A percentile compares a stretch with the other conserved stretches of the same genome.
These are phyloP conservation scores for Drosophila engyochracea DNA, from an alignment of 2,888 invertebrate species.

Conservation along the genomic window DNA sequence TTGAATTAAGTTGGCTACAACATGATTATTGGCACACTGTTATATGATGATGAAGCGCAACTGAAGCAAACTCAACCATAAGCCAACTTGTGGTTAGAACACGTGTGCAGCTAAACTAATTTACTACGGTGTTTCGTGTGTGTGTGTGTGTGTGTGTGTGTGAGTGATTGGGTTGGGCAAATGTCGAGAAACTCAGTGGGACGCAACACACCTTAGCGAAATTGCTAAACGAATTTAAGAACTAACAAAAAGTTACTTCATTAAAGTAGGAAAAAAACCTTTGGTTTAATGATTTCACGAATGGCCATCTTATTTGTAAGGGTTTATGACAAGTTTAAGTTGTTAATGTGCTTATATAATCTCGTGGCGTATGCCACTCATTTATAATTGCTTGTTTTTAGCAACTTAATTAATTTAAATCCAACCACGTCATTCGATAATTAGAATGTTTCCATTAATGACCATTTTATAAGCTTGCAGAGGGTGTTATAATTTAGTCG, in stretches of 20 bases:
- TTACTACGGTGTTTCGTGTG: neutral
- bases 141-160: neutral
- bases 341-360: neutral
- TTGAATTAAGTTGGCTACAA: constrained; percentile 62
- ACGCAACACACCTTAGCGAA: constrained; percentile 36
- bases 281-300: constrained; percentile 2
- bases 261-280: constrained; percentile 7
- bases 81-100: constrained; percentile 39
- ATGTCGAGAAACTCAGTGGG: constrained; percentile 12
- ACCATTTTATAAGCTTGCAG: neutral
- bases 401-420: neutral
- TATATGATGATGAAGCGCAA: constrained; percentile 20
- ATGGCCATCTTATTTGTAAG: neutral
- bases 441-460: neutral
- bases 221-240: constrained; percentile 41
- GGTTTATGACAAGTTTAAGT: neutral
- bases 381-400: neutral
- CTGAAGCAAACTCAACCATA: constrained; percentile 11
- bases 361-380: neutral
- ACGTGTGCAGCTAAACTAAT: constrained; percentile 37
- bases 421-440: neutral
- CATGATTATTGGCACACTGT: constrained; percentile 10
- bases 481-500: neutral
- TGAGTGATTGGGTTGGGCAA: constrained; percentile 5
- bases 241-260: constrained; percentile 21